Percentiles rank a stretch among this genome's conserved stretches.
Evolutionary conservation across 2,113 vertebrate genomes (phyloP).

Genomic region (Oriolus oriolus): DNA sequence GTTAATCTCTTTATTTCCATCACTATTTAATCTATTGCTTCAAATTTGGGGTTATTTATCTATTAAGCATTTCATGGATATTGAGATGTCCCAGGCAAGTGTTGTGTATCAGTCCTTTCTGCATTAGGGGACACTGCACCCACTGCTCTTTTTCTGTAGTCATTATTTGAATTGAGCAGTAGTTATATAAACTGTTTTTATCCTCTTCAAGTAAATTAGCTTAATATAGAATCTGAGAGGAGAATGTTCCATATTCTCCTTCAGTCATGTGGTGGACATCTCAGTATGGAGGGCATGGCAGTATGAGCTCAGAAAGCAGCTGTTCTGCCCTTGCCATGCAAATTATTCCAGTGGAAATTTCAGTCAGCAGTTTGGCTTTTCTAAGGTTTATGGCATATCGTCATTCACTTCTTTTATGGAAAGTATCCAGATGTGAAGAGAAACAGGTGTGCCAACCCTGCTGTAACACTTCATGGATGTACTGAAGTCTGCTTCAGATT

Average conservation of each 20-base stretch:
- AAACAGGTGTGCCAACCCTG: background rate
- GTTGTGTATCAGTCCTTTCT: background rate
- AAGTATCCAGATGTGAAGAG: background rate
- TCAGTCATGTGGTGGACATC: background rate
- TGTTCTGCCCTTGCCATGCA: background rate
- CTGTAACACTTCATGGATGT: rapidly evolving
- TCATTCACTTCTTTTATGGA: background rate
- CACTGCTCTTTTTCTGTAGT: background rate
- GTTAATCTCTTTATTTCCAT: background rate
- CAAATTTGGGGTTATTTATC: background rate
- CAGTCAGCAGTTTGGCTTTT: background rate
- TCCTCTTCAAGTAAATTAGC: background rate
- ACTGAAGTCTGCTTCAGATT: background rate
- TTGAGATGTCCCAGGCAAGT: background rate
- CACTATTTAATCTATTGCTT: background rate
- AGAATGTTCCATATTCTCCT: background rate
- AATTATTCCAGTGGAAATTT: background rate
- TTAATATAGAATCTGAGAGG: background rate
- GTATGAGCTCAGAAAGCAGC: background rate
- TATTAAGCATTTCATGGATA: background rate
- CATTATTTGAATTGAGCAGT: background rate
- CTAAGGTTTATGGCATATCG: background rate
- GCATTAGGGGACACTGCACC: background rate
- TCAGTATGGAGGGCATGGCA: background rate
- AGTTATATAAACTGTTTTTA: background rate